These are phyloP conservation scores for Apoderus coryli DNA, from an alignment of 2,888 invertebrate species.

Conservation along the genomic window DNA sequence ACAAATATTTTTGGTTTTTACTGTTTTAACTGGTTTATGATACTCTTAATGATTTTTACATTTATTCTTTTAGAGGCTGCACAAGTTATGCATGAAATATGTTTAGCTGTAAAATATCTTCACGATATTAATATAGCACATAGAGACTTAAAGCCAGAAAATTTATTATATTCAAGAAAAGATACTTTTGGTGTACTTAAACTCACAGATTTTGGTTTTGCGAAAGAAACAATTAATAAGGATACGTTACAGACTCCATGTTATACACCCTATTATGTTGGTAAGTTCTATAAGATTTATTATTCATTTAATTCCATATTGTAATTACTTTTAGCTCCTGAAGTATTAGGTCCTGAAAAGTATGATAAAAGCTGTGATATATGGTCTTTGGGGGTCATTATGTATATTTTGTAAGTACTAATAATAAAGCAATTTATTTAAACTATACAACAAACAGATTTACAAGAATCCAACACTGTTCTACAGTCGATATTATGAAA, in stretches of 20 bases:
- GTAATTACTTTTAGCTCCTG: slow-evolving; percentile 28
- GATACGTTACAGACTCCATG: slow-evolving; percentile 94
- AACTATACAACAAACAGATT: neutral
- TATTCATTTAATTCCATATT: neutral
- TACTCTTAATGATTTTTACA: neutral
- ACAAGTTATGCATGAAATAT: slow-evolving; percentile 92
- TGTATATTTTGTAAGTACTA: slow-evolving; percentile 79
- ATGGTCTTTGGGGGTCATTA: slow-evolving; percentile 97
- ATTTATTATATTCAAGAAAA: slow-evolving; percentile 74
- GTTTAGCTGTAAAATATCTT: slow-evolving; percentile 83
- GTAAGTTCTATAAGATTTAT: slow-evolving; percentile 31
- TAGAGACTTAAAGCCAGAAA: slow-evolving; percentile 95
- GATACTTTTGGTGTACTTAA: slow-evolving; percentile 73
- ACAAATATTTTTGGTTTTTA: too few relatives aligned
- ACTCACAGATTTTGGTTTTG: slow-evolving; percentile 98
- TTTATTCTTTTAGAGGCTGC: slow-evolving; percentile 56
- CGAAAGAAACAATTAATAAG: slow-evolving; percentile 77
- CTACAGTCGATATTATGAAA: too few relatives aligned
- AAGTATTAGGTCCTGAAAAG: slow-evolving; percentile 92
- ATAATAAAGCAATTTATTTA: neutral
- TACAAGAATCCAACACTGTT: too few relatives aligned
- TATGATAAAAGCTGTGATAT: slow-evolving; percentile 99
- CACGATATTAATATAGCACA: slow-evolving; percentile 94
- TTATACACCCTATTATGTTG: slow-evolving; percentile 98
- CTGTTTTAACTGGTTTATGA: slow-evolving; percentile 3